These are phyloP conservation scores for Coendou prehensilis DNA, from an alignment of 2,797 vertebrate species.

Conservation along the genomic window DNA sequence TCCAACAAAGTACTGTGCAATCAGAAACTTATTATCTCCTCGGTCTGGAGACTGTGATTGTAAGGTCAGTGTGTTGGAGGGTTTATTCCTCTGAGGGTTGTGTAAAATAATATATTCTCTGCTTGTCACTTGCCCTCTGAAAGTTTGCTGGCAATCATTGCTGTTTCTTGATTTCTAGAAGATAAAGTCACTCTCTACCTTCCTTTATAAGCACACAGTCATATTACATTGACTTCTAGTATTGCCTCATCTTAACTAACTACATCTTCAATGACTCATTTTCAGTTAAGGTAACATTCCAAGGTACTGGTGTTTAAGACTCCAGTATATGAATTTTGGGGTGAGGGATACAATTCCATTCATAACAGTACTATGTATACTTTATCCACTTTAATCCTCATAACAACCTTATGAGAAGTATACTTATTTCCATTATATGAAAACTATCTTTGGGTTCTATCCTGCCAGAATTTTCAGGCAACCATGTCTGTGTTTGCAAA, in stretches of 20 bases:
- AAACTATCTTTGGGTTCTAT: neutral
- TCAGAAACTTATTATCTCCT: neutral
- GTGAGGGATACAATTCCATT: neutral
- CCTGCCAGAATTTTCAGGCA: neutral
- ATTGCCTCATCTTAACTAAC: neutral
- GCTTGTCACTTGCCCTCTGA: neutral
- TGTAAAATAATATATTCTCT: neutral
- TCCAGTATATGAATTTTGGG: neutral
- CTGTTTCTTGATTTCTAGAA: neutral
- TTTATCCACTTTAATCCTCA: neutral
- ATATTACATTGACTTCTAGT: neutral
- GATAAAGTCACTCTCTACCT: neutral
- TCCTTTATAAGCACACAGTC: neutral
- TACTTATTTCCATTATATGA: neutral
- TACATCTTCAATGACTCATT: neutral
- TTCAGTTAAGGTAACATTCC: neutral
- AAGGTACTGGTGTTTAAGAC: neutral
- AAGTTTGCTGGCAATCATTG: neutral
- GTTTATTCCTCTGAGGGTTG: neutral
- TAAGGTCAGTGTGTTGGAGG: neutral
- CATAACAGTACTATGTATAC: neutral
- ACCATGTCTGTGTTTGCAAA: neutral
- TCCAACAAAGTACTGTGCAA: neutral
- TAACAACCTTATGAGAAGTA: neutral
- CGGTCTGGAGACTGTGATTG: neutral